Base-by-base conservation (phyloP, 2,113 vertebrate species). In the Neolamprologus modestus region DNA sequence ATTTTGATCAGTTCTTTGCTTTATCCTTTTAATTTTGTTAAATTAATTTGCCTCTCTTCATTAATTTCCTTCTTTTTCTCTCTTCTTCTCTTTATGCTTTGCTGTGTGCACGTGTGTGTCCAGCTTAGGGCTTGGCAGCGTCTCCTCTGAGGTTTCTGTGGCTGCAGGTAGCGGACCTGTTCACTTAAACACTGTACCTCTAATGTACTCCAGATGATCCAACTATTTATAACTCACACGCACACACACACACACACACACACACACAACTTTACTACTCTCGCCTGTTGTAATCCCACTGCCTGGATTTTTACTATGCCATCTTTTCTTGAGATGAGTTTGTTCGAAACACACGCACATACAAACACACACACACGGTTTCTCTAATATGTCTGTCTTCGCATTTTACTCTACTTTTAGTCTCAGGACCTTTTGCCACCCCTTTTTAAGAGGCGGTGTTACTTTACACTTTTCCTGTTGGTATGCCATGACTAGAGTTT, bases 141-240 rank as follows among this genome's bases (percentile, higher is more conserved):
- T 83, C 73, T 92, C 76, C 42, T 86, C 81, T 92, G 89, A 92
- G 94, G 94, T 94, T 92, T 93, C 80, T 95, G 91, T 92, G 92
- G 95, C 92, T 95, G 92, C 91, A 95, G 94, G 95, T 95, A 95
- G 90, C 93, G 93, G 94, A 96, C 95, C 90, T 95, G 91, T 94
- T 96, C 95, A 96, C 94, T 96, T 96, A 92, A 87, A 94, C 55
- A 92, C 90, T 95, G 85, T 93, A 92, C 87, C 90, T 92, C 85
- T 95, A 94, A 96, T 91, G 84, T 76, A 81, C 83, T 93, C 94
- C 94, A 95, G 94, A 95, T 95, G 95, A 95, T 92, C 63, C 40
- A 88, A 87, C 92, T 95, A 95, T 96, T 94, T 95, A 92, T 94
- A 95, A 94, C 94, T 90, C 78, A 45, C 88, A 73, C 19, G 3